Base-by-base conservation (phyloP, 2,888 invertebrate genomes). In the Drosophila meridiana region DNA sequence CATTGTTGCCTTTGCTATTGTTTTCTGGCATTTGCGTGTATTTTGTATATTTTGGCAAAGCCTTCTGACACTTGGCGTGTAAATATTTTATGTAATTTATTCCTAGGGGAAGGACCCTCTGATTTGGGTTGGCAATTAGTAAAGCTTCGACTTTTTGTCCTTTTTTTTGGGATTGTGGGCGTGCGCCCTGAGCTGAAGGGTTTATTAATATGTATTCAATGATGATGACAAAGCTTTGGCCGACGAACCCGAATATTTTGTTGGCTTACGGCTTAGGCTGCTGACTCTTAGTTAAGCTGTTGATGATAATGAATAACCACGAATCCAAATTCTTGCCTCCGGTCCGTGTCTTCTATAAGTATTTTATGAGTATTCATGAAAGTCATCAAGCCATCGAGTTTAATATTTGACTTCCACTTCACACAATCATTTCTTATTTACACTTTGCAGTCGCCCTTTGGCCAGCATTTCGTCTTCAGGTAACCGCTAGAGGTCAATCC, bases 91-190 rank as follows among this genome's bases (percentile, higher is more conserved):
- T 89, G 66, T 75, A 69, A 73, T 78, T 83, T 52, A 53, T 55
- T 48, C 55, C 64, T 9, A 5, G 32, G 38, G 64, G 61, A 58
- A 34, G 64, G 26, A 26, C 64, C 38, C 57, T 75, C 73, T 76
- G 86, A 87, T 87, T 85, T 85, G 86, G 88, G 80, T 85, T 82
- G 73, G 71, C 86, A 86, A 86, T 86, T 86, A 86, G 90, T 70
- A 59, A 59, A 52, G 59, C 75, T 76, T 62, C 59, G 59, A 59
- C 78, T 73, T 78, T 71, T 66, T 56, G 60, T 28, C 58, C 79
- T 60, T 70, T 63, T 57, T 34, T 40, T 53, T 36, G 34, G 14
- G 26, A 0, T 26, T 28, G 38, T 36, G 34, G 45, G 66, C 70
- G 55, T 62, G 56, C 20, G 7, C 28, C 20, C 30, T 40, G 11